Evolutionary conservation across 2,797 vertebrate genomes (phyloP), one percentile per base, ranked within the genome.

Genomic region (Dermochelys coriacea): DNA sequence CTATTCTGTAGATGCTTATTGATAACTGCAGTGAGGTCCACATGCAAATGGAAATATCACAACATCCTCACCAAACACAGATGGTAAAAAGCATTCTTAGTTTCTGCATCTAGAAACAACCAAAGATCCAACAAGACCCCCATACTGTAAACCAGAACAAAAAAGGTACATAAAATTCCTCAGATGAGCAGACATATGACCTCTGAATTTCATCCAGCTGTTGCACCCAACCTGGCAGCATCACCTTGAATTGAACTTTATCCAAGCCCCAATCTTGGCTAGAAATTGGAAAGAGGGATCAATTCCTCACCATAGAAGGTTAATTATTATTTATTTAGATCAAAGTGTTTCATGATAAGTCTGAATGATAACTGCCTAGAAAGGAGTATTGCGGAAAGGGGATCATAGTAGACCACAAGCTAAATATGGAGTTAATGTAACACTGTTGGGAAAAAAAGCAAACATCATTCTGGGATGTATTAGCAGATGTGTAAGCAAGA

Each of bases 11-110:
- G 4, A 8, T 16, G 31, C 6, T 45, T 5, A 27, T 1, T 47
- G 57, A 75, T 50, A 47, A 61, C 5, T 57, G 21, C 37, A 12
- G 29, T 19, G 51, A 34, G 10, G 0, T 0, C 4, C 25, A 29
- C 37, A 31, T 61, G 27, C 54, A 41, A 37, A 82, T 52, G 55
- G 4, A 86, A 71, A 31, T 71, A 21, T 1, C 31, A 5, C 6
- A 68, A 68, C n/a, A 7, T 4, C 51, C 90, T 51, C 77, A 59
- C 78, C 90, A 80, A 50, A 87, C 34, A 91, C 1, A 59, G 6
- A 0, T 5, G 5, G 34, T n/a, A 3, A 41, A 84, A 91, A 80
- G 11, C 8, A 12, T 27, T 12, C 5, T 34, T 2, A 3, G 12
- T 61, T 45, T 89, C 52, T 85, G 77, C 50, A 47, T 23, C 41